Conservation (phyloP, 2,113 vertebrate species). For the Camelus bactrianus region DNA sequence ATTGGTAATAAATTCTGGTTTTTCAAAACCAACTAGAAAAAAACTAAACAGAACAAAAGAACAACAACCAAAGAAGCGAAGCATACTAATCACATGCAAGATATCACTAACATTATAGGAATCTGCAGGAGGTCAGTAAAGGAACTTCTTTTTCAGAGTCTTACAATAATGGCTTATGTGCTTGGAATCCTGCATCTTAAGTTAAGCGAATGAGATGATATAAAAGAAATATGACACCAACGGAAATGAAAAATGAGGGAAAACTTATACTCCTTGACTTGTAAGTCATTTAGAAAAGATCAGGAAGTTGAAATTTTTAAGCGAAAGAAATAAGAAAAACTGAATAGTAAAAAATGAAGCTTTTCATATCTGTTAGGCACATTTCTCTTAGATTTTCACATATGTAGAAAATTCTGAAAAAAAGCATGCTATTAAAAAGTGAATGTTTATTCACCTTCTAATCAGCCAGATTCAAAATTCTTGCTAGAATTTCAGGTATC, state of each 20-base stretch:
- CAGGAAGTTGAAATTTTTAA: background rate
- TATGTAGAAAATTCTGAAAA: background rate
- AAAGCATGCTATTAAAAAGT: background rate
- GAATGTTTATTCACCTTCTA: background rate
- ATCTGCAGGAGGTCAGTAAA: background rate
- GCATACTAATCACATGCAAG: conserved; percentile 13
- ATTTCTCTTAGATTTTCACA: conserved; percentile 7
- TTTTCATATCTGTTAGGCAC: background rate
- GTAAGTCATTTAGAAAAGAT: background rate
- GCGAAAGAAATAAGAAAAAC: background rate
- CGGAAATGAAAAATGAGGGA: conserved; percentile 34
- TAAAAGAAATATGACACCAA: background rate
- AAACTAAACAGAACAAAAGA: background rate
- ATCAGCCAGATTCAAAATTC: background rate
- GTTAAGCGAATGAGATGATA: conserved; percentile 43
- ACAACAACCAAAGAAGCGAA: background rate
- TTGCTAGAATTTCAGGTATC: background rate
- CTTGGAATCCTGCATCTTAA: conserved; percentile 24
- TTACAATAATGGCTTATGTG: conserved; percentile 5
- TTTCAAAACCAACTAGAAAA: background rate
- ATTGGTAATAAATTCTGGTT: background rate
- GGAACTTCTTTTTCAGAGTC: conserved; percentile 27
- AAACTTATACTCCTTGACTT: background rate
- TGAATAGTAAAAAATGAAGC: background rate
- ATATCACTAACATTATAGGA: background rate